These are phyloP conservation scores for Dolichallabes microphthalmus DNA, from an alignment of 2,113 vertebrate genomes.

Conservation along the genomic window DNA sequence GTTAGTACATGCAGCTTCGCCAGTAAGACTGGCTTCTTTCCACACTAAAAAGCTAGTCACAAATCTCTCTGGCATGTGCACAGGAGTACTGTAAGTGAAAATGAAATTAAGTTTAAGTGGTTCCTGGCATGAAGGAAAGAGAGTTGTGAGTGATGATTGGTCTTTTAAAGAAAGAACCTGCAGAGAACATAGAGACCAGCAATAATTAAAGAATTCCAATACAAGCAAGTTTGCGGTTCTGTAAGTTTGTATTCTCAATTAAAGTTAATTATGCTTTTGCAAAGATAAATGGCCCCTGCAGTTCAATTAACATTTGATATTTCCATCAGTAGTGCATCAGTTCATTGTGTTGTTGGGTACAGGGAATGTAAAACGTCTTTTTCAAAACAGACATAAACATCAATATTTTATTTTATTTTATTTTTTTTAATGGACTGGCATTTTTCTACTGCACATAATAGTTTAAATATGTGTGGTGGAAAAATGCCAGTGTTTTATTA, in stretches of 20 bases:
- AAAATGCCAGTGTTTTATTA: neutral
- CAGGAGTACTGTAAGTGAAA: slow-evolving; percentile 39
- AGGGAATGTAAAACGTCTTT: neutral
- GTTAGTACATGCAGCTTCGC: neutral
- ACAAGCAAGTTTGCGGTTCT: neutral
- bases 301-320: neutral
- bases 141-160: neutral
- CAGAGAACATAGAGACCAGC: neutral
- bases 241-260: neutral
- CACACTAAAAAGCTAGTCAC: slow-evolving; percentile 30
- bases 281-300: slow-evolving; percentile 4
- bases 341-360: neutral
- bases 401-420: neutral
- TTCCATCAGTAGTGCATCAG: neutral
- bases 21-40: neutral
- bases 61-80: slow-evolving; percentile 36
- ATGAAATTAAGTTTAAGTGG: slow-evolving; percentile 51
- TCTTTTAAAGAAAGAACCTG: slow-evolving; percentile 20
- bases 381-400: neutral
- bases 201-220: slow-evolving; percentile 7
- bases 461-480: neutral
- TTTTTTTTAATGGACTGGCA: neutral
- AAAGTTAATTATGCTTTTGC: neutral
- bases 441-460: neutral
- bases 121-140: slow-evolving; percentile 36